phyloP scores from a whole-genome alignment of 2,888 invertebrate species.

The Aporophyla nigra region DNA sequence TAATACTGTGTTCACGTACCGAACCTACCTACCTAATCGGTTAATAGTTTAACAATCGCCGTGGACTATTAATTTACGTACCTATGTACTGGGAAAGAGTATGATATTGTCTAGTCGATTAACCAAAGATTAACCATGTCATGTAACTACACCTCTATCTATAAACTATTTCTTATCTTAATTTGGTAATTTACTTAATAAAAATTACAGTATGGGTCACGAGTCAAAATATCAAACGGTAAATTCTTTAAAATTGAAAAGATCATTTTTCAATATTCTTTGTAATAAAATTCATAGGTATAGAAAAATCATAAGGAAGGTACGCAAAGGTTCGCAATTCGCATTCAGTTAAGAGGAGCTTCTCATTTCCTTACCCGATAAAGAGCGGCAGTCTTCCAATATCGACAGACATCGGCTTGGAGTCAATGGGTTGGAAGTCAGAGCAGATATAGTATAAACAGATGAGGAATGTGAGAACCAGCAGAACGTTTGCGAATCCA shows the following conservation, averaged over 20 bases:
- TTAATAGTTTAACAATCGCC: background rate
- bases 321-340: background rate
- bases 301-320: background rate
- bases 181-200: no score
- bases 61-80: background rate
- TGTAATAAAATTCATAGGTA: background rate
- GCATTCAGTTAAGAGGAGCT: background rate
- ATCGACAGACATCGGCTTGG: constrained; percentile 90
- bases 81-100: background rate
- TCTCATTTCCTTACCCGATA: constrained; percentile 91
- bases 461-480: constrained; percentile 94
- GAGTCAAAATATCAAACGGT: background rate
- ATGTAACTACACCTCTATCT: background rate
- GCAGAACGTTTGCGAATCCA: constrained; percentile 95
- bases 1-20: background rate
- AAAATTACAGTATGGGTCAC: background rate
- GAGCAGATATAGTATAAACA: constrained; percentile 95
- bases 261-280: background rate
- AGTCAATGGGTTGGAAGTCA: constrained; percentile 83
- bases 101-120: background rate
- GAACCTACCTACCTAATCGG: background rate
- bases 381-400: constrained; percentile 94
- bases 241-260: background rate
- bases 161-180: background rate
- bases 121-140: background rate